Percentiles rank a stretch among this genome's conserved stretches.
phyloP scores from a whole-genome alignment of 92 coral and sea anemone genomes.

The Phymanthus crucifer region DNA sequence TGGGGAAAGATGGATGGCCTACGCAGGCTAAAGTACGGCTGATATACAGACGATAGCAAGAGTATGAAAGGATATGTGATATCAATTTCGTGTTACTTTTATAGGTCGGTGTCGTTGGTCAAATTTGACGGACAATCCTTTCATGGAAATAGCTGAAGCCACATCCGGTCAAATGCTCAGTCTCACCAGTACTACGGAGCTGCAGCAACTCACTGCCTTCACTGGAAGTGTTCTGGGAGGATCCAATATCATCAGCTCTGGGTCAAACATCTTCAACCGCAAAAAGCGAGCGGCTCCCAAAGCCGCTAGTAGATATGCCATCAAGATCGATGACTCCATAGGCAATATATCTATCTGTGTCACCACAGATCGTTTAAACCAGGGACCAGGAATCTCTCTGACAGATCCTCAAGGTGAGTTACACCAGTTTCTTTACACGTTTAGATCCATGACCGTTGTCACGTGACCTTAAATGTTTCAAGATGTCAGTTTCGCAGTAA shows the following conservation, averaged over 20 bases:
- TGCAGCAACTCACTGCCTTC: slow-evolving; percentile 55
- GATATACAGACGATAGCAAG: neutral
- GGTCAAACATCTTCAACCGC: slow-evolving; percentile 46
- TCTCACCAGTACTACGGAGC: slow-evolving; percentile 44
- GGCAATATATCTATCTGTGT: slow-evolving; percentile 57
- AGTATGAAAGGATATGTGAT: neutral
- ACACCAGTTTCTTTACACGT: neutral
- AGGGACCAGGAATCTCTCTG: slow-evolving; percentile 34
- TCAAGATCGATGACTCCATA: slow-evolving; percentile 78
- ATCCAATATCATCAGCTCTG: slow-evolving; percentile 57
- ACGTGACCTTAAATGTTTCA: too few relatives aligned
- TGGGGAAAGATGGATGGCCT: too few relatives aligned
- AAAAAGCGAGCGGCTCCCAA: slow-evolving; percentile 44
- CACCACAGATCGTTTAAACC: slow-evolving; percentile 28
- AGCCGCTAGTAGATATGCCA: slow-evolving; percentile 24
- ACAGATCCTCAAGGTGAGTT: slow-evolving; percentile 39
- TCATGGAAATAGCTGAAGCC: slow-evolving; percentile 60
- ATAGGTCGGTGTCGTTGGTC: neutral
- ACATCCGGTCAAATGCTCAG: slow-evolving; percentile 69
- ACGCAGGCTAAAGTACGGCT: neutral
- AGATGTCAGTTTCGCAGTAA: too few relatives aligned
- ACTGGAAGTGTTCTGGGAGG: slow-evolving; percentile 77
- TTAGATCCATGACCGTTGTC: too few relatives aligned
- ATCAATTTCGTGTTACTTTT: neutral
- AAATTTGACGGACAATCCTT: slow-evolving; percentile 26